Base-by-base conservation (phyloP, 2,113 vertebrate genomes). In the Henicopernis longicauda region DNA sequence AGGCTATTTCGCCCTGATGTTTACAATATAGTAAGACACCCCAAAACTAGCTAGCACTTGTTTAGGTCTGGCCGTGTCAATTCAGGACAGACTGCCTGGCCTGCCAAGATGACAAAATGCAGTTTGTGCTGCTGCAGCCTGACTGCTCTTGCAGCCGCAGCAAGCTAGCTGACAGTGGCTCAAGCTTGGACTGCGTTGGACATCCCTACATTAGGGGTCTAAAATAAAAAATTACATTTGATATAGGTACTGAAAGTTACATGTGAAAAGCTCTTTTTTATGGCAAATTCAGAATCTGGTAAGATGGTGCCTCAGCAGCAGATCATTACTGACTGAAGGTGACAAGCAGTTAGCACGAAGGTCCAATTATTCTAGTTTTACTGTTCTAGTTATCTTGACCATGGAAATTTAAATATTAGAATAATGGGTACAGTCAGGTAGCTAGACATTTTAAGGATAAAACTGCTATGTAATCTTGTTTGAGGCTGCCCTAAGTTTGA, bases 41-140 rank as follows among this genome's bases (percentile, higher is more conserved):
- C 45, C 27, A 23, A 38, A 55, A 36, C 6, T 2, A 17, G 19
- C 44, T 9, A 31, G 44, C 12, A 20, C 0, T 1, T 3, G 22
- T 26, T 44, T 9, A 21, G 63, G 29, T 66, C 34, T 72, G 52
- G 45, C 10, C 1, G 4, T 25, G 19, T 11, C 63, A 20, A 32
- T 25, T 34, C 52, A 36, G 20, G 49, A 31, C 40, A 26, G 77
- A 13, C 22, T 11, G 61, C 18, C 29, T 6, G 45, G 55, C 45
- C 55, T 47, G 40, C 40, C 49, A 29, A 26, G 40, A 7, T 0
- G 5, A 40, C 3, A 4, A 49, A 20, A 49, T 2, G 26, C n/a
- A 45, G 79, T 7, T 36, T 23, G 52, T 20, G 34, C 78, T 38
- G 52, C 45, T 38, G 59, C 44, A 57, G 31, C 42, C 15, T 3